phyloP scores from a whole-genome alignment of 2,888 invertebrate species.

The Aleiodes alternator region DNA sequence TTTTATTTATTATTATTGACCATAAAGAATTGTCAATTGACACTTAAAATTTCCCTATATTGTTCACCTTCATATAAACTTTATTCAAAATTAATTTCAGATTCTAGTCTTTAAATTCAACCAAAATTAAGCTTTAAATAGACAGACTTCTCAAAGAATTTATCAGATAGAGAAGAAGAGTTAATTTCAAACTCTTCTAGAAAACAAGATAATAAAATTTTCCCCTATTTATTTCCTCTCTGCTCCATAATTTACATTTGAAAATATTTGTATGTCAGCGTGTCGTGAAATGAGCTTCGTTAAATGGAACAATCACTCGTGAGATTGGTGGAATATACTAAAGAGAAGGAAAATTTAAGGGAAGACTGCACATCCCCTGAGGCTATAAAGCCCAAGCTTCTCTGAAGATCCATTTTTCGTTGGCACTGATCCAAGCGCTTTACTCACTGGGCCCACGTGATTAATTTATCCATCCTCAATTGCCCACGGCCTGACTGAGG shows the following conservation, averaged over 20 bases:
- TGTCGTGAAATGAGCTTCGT: background rate
- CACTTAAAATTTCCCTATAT: too few species aligned
- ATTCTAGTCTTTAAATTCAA: too few species aligned
- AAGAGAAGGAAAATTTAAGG: background rate
- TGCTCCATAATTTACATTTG: background rate
- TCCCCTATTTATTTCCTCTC: background rate
- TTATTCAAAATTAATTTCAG: too few species aligned
- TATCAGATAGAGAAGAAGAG: too few species aligned
- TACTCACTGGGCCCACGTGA: slow-evolving; percentile 11
- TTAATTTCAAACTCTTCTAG: too few species aligned
- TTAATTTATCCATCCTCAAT: slow-evolving; percentile 32
- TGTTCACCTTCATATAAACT: too few species aligned
- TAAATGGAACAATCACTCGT: background rate
- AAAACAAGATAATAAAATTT: background rate
- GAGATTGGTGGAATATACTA: background rate
- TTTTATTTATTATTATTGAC: too few species aligned
- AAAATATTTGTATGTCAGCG: background rate
- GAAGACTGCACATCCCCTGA: too few species aligned
- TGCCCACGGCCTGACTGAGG: background rate
- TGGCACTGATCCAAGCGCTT: background rate
- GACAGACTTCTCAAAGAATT: too few species aligned
- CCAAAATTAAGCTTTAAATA: too few species aligned
- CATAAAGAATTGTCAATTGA: too few species aligned
- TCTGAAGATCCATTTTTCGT: background rate
- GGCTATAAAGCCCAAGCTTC: too few species aligned